Evolutionary conservation across 2,113 vertebrate species (phyloP), one percentile per base, ranked within the genome.

Genomic region (Pagrus major): DNA sequence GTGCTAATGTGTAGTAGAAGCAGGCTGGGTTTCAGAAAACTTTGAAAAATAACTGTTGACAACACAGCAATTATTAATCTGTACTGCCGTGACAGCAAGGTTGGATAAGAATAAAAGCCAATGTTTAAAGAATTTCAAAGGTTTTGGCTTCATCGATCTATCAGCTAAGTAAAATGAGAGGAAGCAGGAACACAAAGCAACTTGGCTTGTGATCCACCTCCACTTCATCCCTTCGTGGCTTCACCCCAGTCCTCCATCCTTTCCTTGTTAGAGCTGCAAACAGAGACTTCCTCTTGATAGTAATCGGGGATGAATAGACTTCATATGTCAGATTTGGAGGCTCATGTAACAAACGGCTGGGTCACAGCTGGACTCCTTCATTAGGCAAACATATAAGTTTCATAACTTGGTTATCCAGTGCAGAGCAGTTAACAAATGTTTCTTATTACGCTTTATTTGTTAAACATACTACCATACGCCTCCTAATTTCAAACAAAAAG

Each of bases 251-350:
- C 67, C 66, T 76, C 33, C 74, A 49, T 89, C 54, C 55, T 69
- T 68, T 76, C 71, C 77, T 87, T 14, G 56, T 89, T 83, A 81
- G 61, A 68, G 59, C 72, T 84, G 51, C 59, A 76, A 90, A 82
- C 76, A 71, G 54, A 91, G 61, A 89, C 88, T 90, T 91, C 82
- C 87, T 88, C 35, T 42, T 51, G 78, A 84, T 88, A 77, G 55
- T 68, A 39, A 89, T 91, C 78, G 1, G 21, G 29, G 59, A 72
- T 81, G 71, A 70, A 79, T 71, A 15, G 73, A 75, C 67, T 80
- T 84, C 81, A 67, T 44, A 54, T 58, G 81, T 89, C 73, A 74
- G 79, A 86, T 89, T 52, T 78, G 54, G 74, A 83, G 20, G 14
- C 10, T 51, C 12, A 11, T 67, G 39, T 69, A 70, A 77, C 67